Base-by-base conservation (phyloP, 2,797 vertebrate genomes). In the Hozukius guyotensis region DNA sequence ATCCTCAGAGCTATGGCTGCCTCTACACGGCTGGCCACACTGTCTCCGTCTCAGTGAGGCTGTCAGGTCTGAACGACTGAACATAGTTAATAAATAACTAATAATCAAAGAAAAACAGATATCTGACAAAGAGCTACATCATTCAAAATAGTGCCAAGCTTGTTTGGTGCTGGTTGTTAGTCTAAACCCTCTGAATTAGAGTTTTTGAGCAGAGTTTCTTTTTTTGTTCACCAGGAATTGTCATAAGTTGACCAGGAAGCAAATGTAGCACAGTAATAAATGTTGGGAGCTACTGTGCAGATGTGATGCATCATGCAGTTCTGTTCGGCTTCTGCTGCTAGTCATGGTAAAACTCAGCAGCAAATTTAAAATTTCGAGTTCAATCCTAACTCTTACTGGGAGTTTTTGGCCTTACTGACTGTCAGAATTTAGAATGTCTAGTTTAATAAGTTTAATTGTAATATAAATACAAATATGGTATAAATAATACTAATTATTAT, bases 1-100 rank as follows among this genome's bases (percentile, higher is more conserved):
- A 2, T 78, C 77, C 57, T 80, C 53, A 11, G 34, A 84, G 77
- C 77, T 74, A 68, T 71, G 70, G 38, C 71, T 66, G 78, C 72
- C 69, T 78, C 72, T 10, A 24, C 57, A 74, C 61, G 57, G 77
- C 68, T 20, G 57, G 69, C 31, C 25, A 56, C 61, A 52, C 60
- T 24, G 34, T 62, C 18, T 49, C 71, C 42, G 31, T 62, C 46
- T 49, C 71, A 53, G 34, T 25, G 42, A 18, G 9, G n/a, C 18
- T 62, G 31, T 38, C 57, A 29, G 16, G 18, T 4, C 77, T 70
- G 34, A 75, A 69, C 1, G 0, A 32, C 29, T 6, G 46, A 66
- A 10, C 29, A 46, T 3, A 64, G 52, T 52, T 62, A 73, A 66
- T 80, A 22, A 71, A 68, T 73, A 42, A 74, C 34, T 60, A 25